Evolutionary conservation across 2,888 invertebrate species (phyloP), one percentile per base, ranked within the genome.

Genomic region (Pheosia gnoma): DNA sequence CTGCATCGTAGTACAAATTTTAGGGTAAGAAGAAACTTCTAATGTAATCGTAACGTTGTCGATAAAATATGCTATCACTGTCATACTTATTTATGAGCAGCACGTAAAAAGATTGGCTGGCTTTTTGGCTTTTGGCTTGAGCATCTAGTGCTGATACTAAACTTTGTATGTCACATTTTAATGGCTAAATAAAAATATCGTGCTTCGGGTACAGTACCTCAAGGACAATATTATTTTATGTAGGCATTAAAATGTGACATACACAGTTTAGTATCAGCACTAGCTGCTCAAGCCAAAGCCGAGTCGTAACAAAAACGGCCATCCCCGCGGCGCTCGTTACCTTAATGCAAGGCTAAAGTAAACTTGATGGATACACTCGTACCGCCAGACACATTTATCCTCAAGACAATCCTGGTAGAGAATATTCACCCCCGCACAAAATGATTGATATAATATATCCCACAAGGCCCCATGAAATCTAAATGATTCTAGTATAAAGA

Each of bases 301-400:
- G 62, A 61, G 67, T 63, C 62, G 63, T 61, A 67, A 67, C 70
- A 65, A 70, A 67, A 64, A 65, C 65, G 72, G 65, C 65, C 62
- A 59, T 60, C 70, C 60, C 74, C 70, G 67, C 63, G 63, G 66
- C 77, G 75, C 80, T 82, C 84, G 82, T 85, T 84, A 80, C 80
- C 67, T 78, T 86, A 86, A 85, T 83, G 82, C 77, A 81, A 73
- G 81, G 76, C 81, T 87, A n/a, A 5, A 56, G 39, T 41, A 83
- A 85, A 84, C 81, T 82, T 84, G 83, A 87, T 83, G 80, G 85
- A 85, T 83, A 79, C 77, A 78, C 69, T 71, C 71, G 63, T 71
- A 72, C 70, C 66, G 72, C 70, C 74, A 70, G 66, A 77, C 70
- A 75, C 74, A 80, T 80, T 78, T 81, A 81, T 80, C 78, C 74